Percentiles rank a stretch among this genome's conserved stretches.
Evolutionary conservation across 2,113 vertebrate species (phyloP).

Genomic region (Sinocyclocheilus rhinocerous): DNA sequence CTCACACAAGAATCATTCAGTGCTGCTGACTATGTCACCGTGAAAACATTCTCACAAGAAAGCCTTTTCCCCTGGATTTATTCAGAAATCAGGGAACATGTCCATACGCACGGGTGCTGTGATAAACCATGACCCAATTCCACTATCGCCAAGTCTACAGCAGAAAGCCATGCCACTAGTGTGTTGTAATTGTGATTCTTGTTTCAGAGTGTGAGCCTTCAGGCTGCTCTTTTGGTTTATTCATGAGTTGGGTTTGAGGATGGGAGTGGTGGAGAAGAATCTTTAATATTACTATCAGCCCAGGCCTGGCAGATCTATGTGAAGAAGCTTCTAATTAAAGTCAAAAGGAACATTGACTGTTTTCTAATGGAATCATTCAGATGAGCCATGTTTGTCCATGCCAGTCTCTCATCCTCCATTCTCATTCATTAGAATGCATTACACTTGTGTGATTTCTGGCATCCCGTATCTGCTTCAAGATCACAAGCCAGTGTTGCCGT

Average conservation of each 20-base stretch:
- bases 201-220: conserved; percentile 64
- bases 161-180: conserved; percentile 54
- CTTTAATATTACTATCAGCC: conserved; percentile 70
- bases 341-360: conserved; percentile 72
- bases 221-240: conserved; percentile 66
- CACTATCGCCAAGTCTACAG: not conserved
- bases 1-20: not conserved
- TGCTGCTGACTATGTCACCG: not conserved
- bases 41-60: conserved; percentile 27
- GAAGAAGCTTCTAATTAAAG: conserved; percentile 67
- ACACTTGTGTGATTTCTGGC: conserved; percentile 64
- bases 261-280: conserved; percentile 69
- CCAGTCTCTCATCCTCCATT: conserved; percentile 63
- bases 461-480: conserved; percentile 56
- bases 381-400: conserved; percentile 64
- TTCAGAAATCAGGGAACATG: conserved; percentile 21
- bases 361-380: conserved; percentile 75
- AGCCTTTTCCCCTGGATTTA: not conserved
- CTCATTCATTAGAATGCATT: conserved; percentile 66
- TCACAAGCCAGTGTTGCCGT: conserved; percentile 57
- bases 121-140: conserved; percentile 29
- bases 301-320: conserved; percentile 62
- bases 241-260: conserved; percentile 61
- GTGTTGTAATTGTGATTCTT: conserved; percentile 64
- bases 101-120: not conserved